Evolutionary conservation across 2,888 invertebrate genomes (phyloP), one percentile per base, ranked within the genome.

Genomic region (Diaprepes abbreviatus): DNA sequence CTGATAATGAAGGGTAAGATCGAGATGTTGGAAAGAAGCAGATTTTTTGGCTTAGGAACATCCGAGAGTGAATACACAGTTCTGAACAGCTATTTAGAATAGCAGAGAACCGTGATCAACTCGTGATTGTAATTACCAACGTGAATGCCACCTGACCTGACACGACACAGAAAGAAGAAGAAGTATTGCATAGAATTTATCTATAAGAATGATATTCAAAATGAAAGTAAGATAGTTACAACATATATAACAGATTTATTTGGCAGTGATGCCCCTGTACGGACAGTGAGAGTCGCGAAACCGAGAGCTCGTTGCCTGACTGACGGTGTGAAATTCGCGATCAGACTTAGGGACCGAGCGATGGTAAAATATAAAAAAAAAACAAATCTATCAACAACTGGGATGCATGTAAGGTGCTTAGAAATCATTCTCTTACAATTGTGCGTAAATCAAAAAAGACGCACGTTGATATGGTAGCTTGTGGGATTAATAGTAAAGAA

Each of bases 221-320:
- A n/a, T n/a, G n/a, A 35, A n/a, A n/a, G 1, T 12, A 3, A 35
- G 1, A 3, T 35, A 3, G 10, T 35, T 35, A 35, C 7, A 10
- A 2, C 35, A 9, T 35, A 35, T 12, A n/a, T 35, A 3, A 35
- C 7, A n/a, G 1, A 35, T 1, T n/a, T 35, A n/a, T 35, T 35
- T 35, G 35, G 3, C n/a, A 1, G 10, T n/a, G 3, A n/a, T 35
- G 33, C 33, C 33, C n/a, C 33, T 10, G 2, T 31, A 9, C 3
- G 52, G 19, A 28, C 35, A 48, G 28, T 64, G 38, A 19, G 64
- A 57, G 36, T n/a, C 38, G 10, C 31, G n/a, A n/a, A n/a, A n/a
- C n/a, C n/a, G n/a, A n/a, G n/a, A 19, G 65, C 69, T n/a, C 59
- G 52, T 14, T 63, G 62, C 52, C n/a, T 70, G 1, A 59, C 65